phyloP scores from a whole-genome alignment of 1,140 invertebrate species.

The Drosophila eugracilis region DNA sequence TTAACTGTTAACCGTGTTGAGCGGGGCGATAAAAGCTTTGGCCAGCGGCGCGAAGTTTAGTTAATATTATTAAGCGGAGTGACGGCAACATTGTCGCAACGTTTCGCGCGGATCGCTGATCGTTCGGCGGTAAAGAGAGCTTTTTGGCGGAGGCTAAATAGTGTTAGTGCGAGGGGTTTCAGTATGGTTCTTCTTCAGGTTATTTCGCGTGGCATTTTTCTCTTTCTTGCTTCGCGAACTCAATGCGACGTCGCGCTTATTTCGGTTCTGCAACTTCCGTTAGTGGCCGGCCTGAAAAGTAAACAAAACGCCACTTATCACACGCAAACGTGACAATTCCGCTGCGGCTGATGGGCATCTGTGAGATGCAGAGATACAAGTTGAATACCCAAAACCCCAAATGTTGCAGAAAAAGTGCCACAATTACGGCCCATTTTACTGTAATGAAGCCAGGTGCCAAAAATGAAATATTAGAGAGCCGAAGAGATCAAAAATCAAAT shows the following conservation, averaged over 20 bases:
- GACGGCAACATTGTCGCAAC: constrained; percentile 68
- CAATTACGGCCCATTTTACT: constrained; percentile 25
- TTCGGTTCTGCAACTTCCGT: constrained; percentile 66
- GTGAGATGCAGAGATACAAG: constrained; percentile 25
- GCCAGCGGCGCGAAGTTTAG: constrained; percentile 43
- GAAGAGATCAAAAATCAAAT: constrained; percentile 30
- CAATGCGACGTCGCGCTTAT: constrained; percentile 62
- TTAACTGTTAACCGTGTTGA: constrained; percentile 53
- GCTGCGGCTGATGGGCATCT: constrained; percentile 12
- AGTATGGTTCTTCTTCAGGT: constrained; percentile 39
- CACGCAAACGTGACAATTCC: constrained; percentile 49
- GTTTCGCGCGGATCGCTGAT: constrained; percentile 49
- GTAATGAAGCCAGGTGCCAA: constrained; percentile 12
- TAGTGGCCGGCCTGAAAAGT: constrained; percentile 54
- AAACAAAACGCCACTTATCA: constrained; percentile 54
- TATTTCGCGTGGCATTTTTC: constrained; percentile 67
- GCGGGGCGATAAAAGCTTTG: constrained; percentile 47
- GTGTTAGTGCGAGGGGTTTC: constrained; percentile 41
- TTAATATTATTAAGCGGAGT: constrained; percentile 78
- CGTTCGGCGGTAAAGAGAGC: constrained; percentile 14
- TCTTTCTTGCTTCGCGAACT: constrained; percentile 25
- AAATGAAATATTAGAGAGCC: constrained; percentile 24
- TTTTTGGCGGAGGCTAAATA: constrained; percentile 21
- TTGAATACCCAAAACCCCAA: background rate
- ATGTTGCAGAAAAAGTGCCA: constrained; percentile 1